Base-by-base conservation (phyloP, 2,797 vertebrate genomes). In the Tamandua tetradactyla region DNA sequence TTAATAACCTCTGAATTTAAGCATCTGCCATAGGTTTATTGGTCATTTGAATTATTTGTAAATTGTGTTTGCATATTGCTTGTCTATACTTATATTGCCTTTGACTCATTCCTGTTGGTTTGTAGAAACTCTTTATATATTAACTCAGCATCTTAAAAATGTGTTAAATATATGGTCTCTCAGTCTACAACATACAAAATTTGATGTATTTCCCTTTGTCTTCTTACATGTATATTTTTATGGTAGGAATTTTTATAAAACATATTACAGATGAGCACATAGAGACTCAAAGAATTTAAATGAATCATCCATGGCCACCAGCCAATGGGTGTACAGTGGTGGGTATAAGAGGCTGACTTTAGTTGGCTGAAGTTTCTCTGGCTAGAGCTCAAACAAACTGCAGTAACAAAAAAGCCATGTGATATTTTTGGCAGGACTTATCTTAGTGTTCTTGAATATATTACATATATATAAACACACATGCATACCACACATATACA, bases 361-460 rank as follows among this genome's bases (percentile, higher is more conserved):
- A 47, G 74, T 44, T 66, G 59, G 81, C 57, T 86, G 23, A 68
- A 52, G 8, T 93, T 75, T 22, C 89, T 87, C 68, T 87, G 76
- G 44, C 44, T 81, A 66, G 9, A 89, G 13, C 59, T 89, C 80
- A 94, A 93, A 91, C 64, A 87, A 92, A 75, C 25, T 61, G 84
- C n/a, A 80, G 79, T 72, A 95, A 93, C 68, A 80, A 94, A 93
- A 89, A 72, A 81, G n/a, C 14, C 17, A 30, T 69, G 84, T 42
- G 72, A 85, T 88, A 94, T 44, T 94, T 96, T 96, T 93, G 95
- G 85, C 84, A 96, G 69, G 10, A 57, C 92, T 94, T 91, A 93
- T 79, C 81, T 95, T 93, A 87, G 40, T 97, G 88, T 92, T 97
- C 94, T 97, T 97, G 93, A 97, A 97, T 95, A 95, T 0, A 90